phyloP scores from a whole-genome alignment of 1,140 invertebrate species.

The Drosophila kepulauana region DNA sequence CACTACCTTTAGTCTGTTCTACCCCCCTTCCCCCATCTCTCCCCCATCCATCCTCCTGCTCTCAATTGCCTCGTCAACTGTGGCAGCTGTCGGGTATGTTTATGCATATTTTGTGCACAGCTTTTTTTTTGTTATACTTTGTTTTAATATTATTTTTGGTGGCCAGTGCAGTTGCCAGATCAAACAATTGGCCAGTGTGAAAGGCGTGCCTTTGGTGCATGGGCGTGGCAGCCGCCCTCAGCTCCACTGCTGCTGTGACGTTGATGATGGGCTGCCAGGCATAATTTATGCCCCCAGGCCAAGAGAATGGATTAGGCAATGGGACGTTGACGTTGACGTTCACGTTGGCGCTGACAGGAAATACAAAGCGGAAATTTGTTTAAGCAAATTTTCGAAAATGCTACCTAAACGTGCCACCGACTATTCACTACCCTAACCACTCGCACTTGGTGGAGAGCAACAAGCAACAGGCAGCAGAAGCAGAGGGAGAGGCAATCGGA shows the following conservation, averaged over 20 bases:
- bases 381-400: constrained; percentile 43
- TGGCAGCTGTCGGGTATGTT: constrained; percentile 29
- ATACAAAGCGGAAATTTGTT: constrained; percentile 48
- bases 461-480: background rate
- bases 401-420: background rate
- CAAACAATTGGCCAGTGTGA: constrained; percentile 40
- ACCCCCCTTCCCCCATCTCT: background rate
- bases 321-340: constrained; percentile 22
- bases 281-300: constrained; percentile 41
- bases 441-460: too few relatives aligned
- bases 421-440: too few relatives aligned
- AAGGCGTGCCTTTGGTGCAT: constrained; percentile 1
- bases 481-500: background rate
- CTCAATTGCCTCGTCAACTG: constrained; percentile 3
- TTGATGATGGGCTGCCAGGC: constrained; percentile 24
- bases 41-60: background rate
- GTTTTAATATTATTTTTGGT: background rate
- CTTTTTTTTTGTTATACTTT: constrained; percentile 1
- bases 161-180: constrained; percentile 14
- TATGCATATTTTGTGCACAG: constrained; percentile 38
- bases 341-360: constrained; percentile 36
- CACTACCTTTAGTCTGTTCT: background rate
- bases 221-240: constrained; percentile 23
- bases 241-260: background rate
- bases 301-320: constrained; percentile 33